Evolutionary conservation across 2,113 vertebrate genomes (phyloP).

Genomic region (Tragulus kanchil): DNA sequence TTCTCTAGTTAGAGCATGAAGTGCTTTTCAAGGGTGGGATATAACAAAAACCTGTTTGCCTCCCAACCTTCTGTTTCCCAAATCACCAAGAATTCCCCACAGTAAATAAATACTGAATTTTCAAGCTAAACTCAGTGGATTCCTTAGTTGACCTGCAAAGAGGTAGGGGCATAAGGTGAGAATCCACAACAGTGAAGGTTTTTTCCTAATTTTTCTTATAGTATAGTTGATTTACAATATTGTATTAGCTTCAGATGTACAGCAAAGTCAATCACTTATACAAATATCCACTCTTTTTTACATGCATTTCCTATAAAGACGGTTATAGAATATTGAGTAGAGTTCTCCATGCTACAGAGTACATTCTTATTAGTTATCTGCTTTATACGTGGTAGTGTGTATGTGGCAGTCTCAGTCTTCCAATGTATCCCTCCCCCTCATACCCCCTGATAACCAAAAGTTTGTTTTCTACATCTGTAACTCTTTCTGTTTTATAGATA

Average conservation of each 20-base stretch:
- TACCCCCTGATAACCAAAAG: background rate
- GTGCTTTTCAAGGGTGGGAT: constrained; percentile 4
- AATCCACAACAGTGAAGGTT: background rate
- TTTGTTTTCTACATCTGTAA: background rate
- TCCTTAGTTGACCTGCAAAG: constrained; percentile 19
- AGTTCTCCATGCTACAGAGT: background rate
- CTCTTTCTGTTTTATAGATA: background rate
- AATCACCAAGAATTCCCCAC: background rate
- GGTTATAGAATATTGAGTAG: background rate
- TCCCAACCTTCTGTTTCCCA: background rate
- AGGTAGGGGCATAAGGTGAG: background rate
- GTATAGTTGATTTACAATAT: background rate
- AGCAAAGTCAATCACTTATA: background rate
- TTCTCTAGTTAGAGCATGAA: background rate
- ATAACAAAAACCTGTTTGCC: background rate
- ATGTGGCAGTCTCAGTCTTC: background rate
- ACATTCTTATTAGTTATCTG: background rate
- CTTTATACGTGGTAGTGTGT: background rate
- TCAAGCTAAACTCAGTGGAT: background rate
- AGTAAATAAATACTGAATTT: background rate
- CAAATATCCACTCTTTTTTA: background rate
- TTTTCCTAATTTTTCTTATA: background rate
- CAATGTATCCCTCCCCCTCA: background rate
- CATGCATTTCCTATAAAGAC: background rate
- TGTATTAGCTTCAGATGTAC: background rate